Base-by-base conservation (phyloP, 1,140 invertebrate species). In the Drosophila seguyi region DNA sequence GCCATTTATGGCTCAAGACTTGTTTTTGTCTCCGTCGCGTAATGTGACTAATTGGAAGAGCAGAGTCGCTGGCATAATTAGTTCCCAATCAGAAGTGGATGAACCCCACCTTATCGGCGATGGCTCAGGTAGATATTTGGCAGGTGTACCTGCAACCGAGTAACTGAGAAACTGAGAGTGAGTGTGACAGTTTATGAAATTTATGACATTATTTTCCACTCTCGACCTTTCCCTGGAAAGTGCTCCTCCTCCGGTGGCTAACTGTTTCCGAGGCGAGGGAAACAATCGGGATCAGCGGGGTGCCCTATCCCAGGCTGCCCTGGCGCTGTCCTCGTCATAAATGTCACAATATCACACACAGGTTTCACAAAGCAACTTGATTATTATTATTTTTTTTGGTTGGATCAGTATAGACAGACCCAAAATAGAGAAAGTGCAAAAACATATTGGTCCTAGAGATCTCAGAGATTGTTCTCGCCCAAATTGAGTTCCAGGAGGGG, bases 311-410 rank as follows among this genome's bases (percentile, higher is more conserved):
- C 50, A 36, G 31, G 2, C 22, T 10, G 4, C 2, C 11, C 29
- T 52, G 66, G 66, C 63, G 66, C 62, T 71, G 34, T 11, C 62
- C 65, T 36, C 50, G 36, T 72, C 41, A 72, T 71, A 81, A 62
- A 66, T 79, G 80, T 84, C 80, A 83, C 74, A 83, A 84, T 79
- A 84, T 84, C 67, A 31, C 48, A 50, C 27, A 29, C 27, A 50
- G 27, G 53, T 25, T 45, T 42, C 61, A 74, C 68, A 75, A 60
- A 73, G 45, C 63, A 29, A 75, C 76, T 74, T 60, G 78, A 79
- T 79, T 79, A 79, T 48, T 29, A 50, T 22, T 48, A 7, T n/a
- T 44, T 36, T 20, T 20, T 38, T 29, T 53, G 61, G 44, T 44
- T 25, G 18, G 11, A 66, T 69, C 36, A 44, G 38, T 68, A 68